phyloP scores from a whole-genome alignment of 2,797 vertebrate species.

The Lateolabrax maculatus region DNA sequence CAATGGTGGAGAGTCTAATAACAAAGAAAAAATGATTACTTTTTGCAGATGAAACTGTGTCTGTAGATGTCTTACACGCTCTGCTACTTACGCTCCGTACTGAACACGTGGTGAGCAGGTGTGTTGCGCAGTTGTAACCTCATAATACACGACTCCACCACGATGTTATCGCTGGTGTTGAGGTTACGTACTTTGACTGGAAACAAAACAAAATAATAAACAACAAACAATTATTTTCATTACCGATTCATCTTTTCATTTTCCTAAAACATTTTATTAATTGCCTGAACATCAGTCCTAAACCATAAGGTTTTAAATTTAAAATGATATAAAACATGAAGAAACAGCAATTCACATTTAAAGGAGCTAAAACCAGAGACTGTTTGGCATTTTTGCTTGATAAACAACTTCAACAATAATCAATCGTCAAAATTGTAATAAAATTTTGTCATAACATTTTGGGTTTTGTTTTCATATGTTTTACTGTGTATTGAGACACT shows the following conservation, averaged over 20 bases:
- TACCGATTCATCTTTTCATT: background rate
- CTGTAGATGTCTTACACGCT: rapidly evolving
- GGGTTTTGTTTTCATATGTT: background rate
- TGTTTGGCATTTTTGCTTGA: background rate
- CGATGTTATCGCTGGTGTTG: conserved; percentile 91
- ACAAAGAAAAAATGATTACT: background rate
- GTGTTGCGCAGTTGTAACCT: conserved; percentile 85
- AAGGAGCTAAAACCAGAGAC: background rate
- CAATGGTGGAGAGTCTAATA: conserved; percentile 44
- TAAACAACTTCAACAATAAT: background rate
- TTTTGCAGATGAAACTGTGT: background rate
- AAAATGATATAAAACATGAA: background rate
- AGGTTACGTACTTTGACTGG: conserved; percentile 86
- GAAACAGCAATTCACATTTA: background rate
- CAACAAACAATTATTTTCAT: background rate
- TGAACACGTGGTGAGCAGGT: conserved; percentile 79
- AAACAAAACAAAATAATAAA: conserved; percentile 48
- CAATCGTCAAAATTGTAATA: too few species aligned
- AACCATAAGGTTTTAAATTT: background rate
- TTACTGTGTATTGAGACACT: background rate
- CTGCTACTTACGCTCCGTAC: conserved; percentile 75
- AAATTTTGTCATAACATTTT: too few species aligned
- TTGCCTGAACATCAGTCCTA: background rate
- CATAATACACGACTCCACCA: conserved; percentile 93
- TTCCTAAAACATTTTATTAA: background rate